These are phyloP conservation scores for Magallana nippona DNA, from an alignment of 2,888 invertebrate genomes.

Conservation along the genomic window DNA sequence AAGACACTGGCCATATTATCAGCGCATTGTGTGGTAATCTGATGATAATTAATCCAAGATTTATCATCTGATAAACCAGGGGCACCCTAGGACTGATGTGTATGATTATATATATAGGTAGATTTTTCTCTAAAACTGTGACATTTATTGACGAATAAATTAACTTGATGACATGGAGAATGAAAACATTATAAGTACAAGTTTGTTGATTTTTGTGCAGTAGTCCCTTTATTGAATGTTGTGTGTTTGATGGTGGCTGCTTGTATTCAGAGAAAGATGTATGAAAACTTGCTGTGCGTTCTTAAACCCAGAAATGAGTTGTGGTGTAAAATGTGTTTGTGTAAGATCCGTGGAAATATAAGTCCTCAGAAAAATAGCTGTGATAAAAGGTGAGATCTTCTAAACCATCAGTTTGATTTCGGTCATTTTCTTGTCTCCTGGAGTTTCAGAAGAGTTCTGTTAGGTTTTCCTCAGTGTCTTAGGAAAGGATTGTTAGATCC, in stretches of 20 bases:
- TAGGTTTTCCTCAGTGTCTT: too few species aligned
- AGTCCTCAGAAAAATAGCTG: not conserved
- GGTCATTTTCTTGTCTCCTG: too few species aligned
- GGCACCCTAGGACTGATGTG: not conserved
- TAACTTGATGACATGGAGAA: constrained; percentile 14
- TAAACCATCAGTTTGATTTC: not conserved
- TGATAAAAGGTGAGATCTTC: not conserved
- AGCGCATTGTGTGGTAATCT: constrained; percentile 5
- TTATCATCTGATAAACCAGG: constrained; percentile 7
- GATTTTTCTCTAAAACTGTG: not conserved
- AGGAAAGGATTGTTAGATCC: too few species aligned
- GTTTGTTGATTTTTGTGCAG: not conserved
- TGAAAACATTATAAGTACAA: not conserved
- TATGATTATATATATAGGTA: not conserved
- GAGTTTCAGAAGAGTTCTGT: too few species aligned
- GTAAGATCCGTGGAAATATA: constrained; percentile 8
- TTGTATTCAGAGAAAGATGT: not conserved
- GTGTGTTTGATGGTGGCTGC: not conserved
- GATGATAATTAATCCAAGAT: constrained; percentile 22
- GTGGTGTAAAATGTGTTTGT: constrained; percentile 4
- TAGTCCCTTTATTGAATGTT: not conserved
- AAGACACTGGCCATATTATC: not conserved
- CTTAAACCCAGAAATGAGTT: not conserved
- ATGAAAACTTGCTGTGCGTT: constrained; percentile 10
- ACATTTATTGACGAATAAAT: constrained; percentile 32